Base-by-base conservation (phyloP, 1,140 invertebrate genomes). In the Philopotamus ludificatus region DNA sequence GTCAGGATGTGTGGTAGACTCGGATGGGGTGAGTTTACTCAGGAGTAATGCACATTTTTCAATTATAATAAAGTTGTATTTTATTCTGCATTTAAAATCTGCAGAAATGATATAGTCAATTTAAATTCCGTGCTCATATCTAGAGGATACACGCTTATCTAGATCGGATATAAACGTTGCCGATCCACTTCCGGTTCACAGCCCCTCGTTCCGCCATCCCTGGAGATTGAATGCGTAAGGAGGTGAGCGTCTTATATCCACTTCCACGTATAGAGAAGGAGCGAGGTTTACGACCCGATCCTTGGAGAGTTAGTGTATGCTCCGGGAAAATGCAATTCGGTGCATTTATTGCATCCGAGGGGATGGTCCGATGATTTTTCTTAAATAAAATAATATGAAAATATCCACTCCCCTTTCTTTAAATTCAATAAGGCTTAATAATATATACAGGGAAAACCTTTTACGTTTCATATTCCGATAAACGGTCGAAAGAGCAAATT, bases 281-380 rank as follows among this genome's bases (percentile, higher is more conserved):
- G 22, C 57, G 16, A 42, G 57, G 39, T 60, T 60, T 60, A 60
- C 57, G 57, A 60, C 42, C 57, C 18, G 10, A 60, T 39, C 57
- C 57, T 60, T 28, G 22, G 57, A 60, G 57, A 28, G 47, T 60
- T 45, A n/a, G n/a, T n/a, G n/a, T n/a, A n/a, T n/a, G n/a, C 57
- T 47, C 34, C 57, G 47, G 44, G 57, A 60, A 60, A 60, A 60
- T 60, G 57, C 57, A 60, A 60, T 60, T 60, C 57, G 57, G 21
- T 60, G 57, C 57, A 60, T 60, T 60, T 60, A 60, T 60, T 60
- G 57, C 57, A 60, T 60, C 21, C 4, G 57, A 26, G 57, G 41
- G 34, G 39, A 41, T 60, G 42, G 34, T 25, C 9, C 54, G 54
- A 34, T 34, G 12, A 34, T 12, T n/a, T n/a, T n/a, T n/a, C n/a